Percentiles rank a stretch among this genome's conserved stretches.
These are phyloP conservation scores for Onychostoma macrolepis DNA, from an alignment of 2,113 vertebrate species.

Conservation along the genomic window DNA sequence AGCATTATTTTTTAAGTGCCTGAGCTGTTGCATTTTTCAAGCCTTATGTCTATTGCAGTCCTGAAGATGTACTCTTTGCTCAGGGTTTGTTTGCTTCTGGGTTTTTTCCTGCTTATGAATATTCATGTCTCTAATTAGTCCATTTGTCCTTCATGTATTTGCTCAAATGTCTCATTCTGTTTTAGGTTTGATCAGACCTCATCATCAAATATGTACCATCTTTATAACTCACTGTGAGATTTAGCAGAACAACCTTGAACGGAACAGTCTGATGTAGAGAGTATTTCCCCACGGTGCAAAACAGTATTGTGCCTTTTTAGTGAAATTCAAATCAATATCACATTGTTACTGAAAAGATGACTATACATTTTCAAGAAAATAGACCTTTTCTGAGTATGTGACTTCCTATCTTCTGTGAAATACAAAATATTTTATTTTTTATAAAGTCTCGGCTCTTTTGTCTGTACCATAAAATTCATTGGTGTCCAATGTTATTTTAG, in stretches of 20 bases:
- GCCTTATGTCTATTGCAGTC: neutral
- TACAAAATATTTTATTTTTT: too few relatives aligned
- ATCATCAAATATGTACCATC: neutral
- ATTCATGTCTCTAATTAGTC: slow-evolving; percentile 34
- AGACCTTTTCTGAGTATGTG: too few relatives aligned
- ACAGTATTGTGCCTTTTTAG: neutral
- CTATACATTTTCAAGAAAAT: neutral
- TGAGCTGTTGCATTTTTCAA: neutral
- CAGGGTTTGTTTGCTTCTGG: slow-evolving; percentile 1
- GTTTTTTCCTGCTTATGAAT: slow-evolving; percentile 5
- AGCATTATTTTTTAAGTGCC: too few relatives aligned
- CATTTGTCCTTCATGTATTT: slow-evolving; percentile 9
- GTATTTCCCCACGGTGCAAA: neutral
- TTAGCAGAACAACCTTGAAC: neutral
- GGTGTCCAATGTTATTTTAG: neutral
- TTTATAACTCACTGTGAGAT: neutral
- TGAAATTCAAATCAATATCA: neutral
- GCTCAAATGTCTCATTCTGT: slow-evolving; percentile 15
- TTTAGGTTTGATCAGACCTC: neutral
- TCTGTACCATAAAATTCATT: too few relatives aligned
- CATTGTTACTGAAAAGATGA: neutral
- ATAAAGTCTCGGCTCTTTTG: neutral
- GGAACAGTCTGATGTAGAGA: neutral
- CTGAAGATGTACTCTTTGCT: slow-evolving; percentile 8
- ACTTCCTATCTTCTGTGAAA: too few relatives aligned